A percentile compares a stretch with the other conserved stretches of the same genome.
Evolutionary conservation across 2,797 vertebrate genomes (phyloP).

Genomic region (Sebastes kiyomatsui): DNA sequence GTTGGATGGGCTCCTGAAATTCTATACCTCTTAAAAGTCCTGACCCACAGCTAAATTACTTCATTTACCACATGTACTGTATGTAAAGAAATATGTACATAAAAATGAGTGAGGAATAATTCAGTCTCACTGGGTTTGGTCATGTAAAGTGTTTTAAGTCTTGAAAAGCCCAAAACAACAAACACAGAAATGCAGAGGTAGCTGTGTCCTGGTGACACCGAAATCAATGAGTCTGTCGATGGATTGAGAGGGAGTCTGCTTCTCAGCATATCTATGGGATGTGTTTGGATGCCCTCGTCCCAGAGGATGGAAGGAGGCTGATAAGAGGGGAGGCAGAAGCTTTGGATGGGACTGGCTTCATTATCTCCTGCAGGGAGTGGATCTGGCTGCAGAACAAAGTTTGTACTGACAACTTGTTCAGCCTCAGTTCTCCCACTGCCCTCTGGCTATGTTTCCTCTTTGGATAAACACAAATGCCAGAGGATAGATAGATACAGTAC

Average conservation of each 20-base stretch:
- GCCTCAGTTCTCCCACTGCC: slow-evolving; percentile 86
- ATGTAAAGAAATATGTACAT: background rate
- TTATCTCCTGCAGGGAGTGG: slow-evolving; percentile 91
- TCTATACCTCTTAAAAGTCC: background rate
- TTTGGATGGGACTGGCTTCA: slow-evolving; percentile 78
- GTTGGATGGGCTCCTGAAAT: background rate
- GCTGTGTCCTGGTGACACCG: slow-evolving; percentile 85
- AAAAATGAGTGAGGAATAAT: background rate
- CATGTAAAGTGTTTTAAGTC: background rate
- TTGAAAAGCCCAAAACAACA: background rate
- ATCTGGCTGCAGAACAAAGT: slow-evolving; percentile 87
- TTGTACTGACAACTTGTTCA: slow-evolving; percentile 94
- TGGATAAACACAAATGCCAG: background rate
- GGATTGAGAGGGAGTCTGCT: slow-evolving; percentile 87
- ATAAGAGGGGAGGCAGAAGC: background rate
- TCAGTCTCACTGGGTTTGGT: background rate
- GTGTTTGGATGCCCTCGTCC: slow-evolving; percentile 34
- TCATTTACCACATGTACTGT: background rate
- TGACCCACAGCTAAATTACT: background rate
- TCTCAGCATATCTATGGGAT: slow-evolving; percentile 44
- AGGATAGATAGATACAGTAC: background rate
- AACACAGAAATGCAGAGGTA: slow-evolving; percentile 50
- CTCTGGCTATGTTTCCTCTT: slow-evolving; percentile 68
- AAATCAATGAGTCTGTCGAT: slow-evolving; percentile 87
- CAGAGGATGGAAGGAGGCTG: slow-evolving; percentile 19